Conservation (phyloP, 2,888 invertebrate genomes). For the Allolobophora icterica region DNA sequence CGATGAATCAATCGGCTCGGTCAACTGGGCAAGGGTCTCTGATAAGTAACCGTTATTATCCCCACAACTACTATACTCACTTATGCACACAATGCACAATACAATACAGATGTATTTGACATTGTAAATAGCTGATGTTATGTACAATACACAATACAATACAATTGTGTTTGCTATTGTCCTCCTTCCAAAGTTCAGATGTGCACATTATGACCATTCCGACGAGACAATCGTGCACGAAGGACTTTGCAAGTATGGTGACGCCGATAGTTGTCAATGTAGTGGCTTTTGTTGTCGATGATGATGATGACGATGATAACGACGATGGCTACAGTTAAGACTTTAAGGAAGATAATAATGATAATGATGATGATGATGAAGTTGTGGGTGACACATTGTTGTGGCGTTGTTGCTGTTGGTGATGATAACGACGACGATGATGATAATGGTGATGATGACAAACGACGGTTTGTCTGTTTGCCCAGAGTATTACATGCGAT, state of each 20-base stretch:
- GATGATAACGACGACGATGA: neutral
- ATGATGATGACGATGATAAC: neutral
- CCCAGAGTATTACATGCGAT: conserved; percentile 35
- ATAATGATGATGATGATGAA: neutral
- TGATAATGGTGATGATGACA: neutral
- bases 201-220: no score
- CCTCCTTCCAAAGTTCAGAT: no score
- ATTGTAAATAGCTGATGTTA: no score
- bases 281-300: no score
- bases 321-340: neutral
- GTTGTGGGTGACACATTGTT: neutral
- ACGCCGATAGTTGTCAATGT: no score
- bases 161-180: no score
- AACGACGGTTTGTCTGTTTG: neutral
- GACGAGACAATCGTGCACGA: no score
- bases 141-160: no score
- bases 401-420: neutral
- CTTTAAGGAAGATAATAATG: neutral
- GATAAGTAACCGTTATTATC: neutral
- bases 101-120: no score
- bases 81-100: no score
- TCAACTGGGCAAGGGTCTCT: conserved; percentile 36
- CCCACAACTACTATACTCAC: neutral
- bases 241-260: no score
- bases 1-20: conserved; percentile 34